phyloP scores from a whole-genome alignment of 2,113 vertebrate species.

The Lepidothrix coronata region DNA sequence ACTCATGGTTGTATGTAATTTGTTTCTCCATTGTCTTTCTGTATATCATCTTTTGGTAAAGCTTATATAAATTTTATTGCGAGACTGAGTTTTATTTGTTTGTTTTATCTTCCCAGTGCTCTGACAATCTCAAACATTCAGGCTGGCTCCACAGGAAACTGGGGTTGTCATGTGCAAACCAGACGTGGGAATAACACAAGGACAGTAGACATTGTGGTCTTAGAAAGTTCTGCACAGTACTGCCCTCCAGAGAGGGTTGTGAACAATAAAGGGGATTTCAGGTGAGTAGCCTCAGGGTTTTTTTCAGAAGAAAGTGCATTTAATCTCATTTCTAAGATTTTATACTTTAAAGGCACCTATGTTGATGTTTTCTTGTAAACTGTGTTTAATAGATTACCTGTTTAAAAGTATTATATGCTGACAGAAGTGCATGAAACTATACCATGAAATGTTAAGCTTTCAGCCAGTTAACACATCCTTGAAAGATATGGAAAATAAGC shows the following conservation, averaged over 20 bases:
- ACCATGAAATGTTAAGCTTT: not conserved
- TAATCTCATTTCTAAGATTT: not conserved
- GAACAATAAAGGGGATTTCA: conserved; percentile 98
- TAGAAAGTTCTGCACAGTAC: conserved; percentile 93
- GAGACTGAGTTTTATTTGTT: not conserved
- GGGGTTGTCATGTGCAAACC: conserved; percentile 93
- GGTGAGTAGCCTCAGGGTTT: conserved; percentile 69
- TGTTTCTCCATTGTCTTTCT: not conserved
- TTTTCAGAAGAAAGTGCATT: not conserved
- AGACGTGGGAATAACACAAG: conserved; percentile 93
- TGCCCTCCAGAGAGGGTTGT: conserved; percentile 88
- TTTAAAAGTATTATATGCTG: not conserved
- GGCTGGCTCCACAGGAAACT: conserved; percentile 92
- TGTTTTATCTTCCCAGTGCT: conserved; percentile 75
- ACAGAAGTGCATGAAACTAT: not conserved
- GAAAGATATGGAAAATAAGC: not conserved
- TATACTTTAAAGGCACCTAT: not conserved
- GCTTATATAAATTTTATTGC: not conserved
- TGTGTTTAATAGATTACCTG: not conserved
- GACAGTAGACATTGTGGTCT: conserved; percentile 90
- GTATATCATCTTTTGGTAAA: not conserved
- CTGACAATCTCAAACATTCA: conserved; percentile 97
- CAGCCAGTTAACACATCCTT: not conserved
- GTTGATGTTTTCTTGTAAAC: not conserved
- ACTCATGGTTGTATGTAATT: not conserved